Conservation (phyloP, 1,140 invertebrate genomes). For the Bathynomus jamesi region DNA sequence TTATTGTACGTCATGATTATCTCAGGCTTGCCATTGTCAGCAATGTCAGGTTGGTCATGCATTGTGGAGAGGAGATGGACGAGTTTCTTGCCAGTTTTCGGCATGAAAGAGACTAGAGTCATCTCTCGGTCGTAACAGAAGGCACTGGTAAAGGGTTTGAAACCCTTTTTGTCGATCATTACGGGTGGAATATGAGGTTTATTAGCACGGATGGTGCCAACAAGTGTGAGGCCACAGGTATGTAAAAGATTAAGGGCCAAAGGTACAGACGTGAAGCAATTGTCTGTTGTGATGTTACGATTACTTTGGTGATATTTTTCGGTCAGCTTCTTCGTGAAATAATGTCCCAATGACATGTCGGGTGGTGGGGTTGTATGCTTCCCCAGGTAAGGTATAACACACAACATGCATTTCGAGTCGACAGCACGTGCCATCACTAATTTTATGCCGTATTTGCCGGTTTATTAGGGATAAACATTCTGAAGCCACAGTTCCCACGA, state of each 20-base stretch:
- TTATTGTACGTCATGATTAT: slow-evolving; percentile 37
- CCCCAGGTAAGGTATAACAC: slow-evolving; percentile 3
- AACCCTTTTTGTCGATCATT: not conserved
- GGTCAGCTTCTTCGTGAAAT: not conserved
- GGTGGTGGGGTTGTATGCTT: too few species aligned
- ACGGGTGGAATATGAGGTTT: slow-evolving; percentile 11
- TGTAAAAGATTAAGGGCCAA: not conserved
- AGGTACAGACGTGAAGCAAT: slow-evolving; percentile 10
- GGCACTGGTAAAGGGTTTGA: slow-evolving; percentile 7
- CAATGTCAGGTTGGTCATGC: slow-evolving; percentile 29
- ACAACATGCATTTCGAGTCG: not conserved
- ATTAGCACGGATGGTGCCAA: not conserved
- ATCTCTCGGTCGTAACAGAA: slow-evolving; percentile 12
- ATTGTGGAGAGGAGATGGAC: slow-evolving; percentile 29
- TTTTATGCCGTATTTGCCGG: slow-evolving; percentile 8
- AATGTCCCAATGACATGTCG: not conserved
- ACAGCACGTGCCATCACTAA: not conserved
- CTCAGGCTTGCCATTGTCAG: slow-evolving; percentile 28
- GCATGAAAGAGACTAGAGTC: slow-evolving; percentile 36
- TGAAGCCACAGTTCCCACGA: slow-evolving; percentile 16
- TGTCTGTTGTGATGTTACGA: slow-evolving; percentile 6
- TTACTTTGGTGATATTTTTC: not conserved
- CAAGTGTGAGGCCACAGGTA: not conserved
- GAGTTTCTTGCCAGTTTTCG: slow-evolving; percentile 22
- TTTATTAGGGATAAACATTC: slow-evolving; percentile 7